Evolutionary conservation across 2,113 vertebrate species (phyloP).

Genomic region (Tachysurus vachellii): DNA sequence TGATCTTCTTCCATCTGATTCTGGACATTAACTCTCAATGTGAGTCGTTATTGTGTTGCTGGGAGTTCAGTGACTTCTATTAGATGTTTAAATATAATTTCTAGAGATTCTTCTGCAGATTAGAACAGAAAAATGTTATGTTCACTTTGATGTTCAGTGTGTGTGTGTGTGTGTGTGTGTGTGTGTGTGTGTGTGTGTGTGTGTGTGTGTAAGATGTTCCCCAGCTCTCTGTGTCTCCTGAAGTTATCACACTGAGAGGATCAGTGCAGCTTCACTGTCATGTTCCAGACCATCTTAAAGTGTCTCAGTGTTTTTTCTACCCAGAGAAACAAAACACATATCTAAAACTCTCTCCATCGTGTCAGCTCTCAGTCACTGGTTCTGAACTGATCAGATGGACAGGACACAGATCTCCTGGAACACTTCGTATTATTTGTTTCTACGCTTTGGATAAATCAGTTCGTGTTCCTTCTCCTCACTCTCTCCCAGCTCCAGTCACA

Average conservation of each 20-base stretch:
- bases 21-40: neutral
- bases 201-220: neutral
- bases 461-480: too few species aligned
- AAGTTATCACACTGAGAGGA: too few species aligned
- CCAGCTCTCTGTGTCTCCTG: too few species aligned
- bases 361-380: slow-evolving; percentile 29
- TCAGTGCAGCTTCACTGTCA: too few species aligned
- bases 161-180: too few species aligned
- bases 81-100: neutral
- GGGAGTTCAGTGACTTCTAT: neutral
- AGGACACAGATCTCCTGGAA: too few species aligned
- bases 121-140: neutral
- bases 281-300: too few species aligned
- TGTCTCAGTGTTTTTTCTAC: too few species aligned
- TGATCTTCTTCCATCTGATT: neutral
- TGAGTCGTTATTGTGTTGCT: neutral
- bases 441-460: too few species aligned
- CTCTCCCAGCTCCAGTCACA: too few species aligned
- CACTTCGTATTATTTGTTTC: too few species aligned
- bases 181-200: neutral
- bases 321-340: too few species aligned
- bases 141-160: neutral
- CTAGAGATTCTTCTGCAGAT: neutral
- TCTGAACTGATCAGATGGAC: slow-evolving; percentile 36
- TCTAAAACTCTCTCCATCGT: neutral